A percentile compares a stretch with the other conserved stretches of the same genome.
These are phyloP conservation scores for Xiphophorus couchianus DNA, from an alignment of 2,113 vertebrate genomes.

Conservation along the genomic window DNA sequence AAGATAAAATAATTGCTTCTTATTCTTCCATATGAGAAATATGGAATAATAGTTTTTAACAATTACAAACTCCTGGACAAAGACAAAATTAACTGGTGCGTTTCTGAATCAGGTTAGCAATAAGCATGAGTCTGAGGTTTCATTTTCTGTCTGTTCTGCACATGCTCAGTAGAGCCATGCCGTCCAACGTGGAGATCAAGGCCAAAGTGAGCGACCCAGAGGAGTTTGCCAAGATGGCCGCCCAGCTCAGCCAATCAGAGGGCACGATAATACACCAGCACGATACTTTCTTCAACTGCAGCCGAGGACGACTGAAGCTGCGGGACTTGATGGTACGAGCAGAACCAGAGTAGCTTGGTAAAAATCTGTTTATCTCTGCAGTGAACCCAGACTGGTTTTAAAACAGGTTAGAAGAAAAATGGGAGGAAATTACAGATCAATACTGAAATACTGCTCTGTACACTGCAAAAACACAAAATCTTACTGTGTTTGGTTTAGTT, in stretches of 20 bases:
- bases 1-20: no score
- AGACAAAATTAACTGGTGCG: no score
- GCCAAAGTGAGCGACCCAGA: constrained; percentile 66
- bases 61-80: no score
- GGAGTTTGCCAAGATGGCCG: constrained; percentile 51
- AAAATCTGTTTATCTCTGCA: not conserved
- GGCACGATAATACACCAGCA: constrained; percentile 74
- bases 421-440: not conserved
- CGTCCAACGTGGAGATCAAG: constrained; percentile 86
- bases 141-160: constrained; percentile 16
- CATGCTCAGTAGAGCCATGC: constrained; percentile 70
- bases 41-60: no score
- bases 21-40: no score
- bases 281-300: constrained; percentile 83
- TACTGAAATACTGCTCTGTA: no score
- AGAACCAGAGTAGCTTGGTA: not conserved
- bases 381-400: not conserved
- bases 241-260: constrained; percentile 74
- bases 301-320: constrained; percentile 81
- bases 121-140: not conserved
- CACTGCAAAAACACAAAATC: no score
- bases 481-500: no score
- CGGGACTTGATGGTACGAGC: constrained; percentile 73
- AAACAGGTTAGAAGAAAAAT: not conserved
- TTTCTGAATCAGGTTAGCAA: no score